Conservation (phyloP, 35 echinoderm and acorn worm species). For the Diadema setosum region DNA sequence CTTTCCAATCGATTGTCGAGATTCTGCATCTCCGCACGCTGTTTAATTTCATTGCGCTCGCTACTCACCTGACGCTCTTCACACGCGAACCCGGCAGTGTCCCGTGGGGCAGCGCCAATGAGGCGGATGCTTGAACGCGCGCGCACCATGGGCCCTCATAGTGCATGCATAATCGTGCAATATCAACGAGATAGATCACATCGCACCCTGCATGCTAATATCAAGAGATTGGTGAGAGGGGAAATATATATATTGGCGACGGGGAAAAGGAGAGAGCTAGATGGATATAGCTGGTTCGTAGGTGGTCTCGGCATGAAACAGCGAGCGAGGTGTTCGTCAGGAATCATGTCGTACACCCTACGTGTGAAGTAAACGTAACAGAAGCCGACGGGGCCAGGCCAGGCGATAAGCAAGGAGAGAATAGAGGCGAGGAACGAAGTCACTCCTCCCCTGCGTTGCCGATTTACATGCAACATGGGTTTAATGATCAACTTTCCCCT, state of each 20-base stretch:
- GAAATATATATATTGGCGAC: background rate
- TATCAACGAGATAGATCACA: background rate
- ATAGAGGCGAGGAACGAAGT: background rate
- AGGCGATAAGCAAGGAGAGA: background rate
- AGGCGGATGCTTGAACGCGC: background rate
- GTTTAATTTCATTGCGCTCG: slow-evolving; percentile 7
- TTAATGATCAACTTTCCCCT: too few relatives aligned
- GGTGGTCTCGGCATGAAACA: background rate
- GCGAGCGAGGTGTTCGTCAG: background rate
- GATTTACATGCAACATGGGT: too few relatives aligned
- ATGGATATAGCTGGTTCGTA: background rate
- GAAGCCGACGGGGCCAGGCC: background rate
- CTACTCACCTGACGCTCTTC: background rate
- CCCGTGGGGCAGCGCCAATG: background rate
- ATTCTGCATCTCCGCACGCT: background rate
- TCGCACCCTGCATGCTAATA: background rate
- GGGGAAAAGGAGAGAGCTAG: background rate
- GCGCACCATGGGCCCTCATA: background rate
- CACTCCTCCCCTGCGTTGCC: too few relatives aligned
- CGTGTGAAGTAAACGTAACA: background rate
- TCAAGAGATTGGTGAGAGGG: background rate
- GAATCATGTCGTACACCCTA: background rate
- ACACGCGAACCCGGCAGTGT: background rate
- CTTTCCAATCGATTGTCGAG: background rate
- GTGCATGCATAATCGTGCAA: background rate